Evolutionary conservation across 1,140 invertebrate species (phyloP).

Genomic region (Ephestia elutella): DNA sequence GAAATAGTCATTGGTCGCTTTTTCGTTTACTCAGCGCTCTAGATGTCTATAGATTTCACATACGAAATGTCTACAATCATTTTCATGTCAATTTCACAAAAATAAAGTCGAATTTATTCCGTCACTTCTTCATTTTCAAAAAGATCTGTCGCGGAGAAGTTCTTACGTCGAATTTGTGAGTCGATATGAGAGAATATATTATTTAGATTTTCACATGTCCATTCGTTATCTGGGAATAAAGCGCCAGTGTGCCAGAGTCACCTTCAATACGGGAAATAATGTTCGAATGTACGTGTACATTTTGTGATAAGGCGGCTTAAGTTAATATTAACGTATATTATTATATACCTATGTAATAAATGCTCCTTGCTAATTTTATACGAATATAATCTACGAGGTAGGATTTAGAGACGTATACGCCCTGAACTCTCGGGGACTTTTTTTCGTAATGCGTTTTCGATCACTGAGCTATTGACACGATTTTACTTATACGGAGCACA

Average conservation of each 20-base stretch:
- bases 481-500: neutral
- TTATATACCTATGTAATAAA: conserved; percentile 44
- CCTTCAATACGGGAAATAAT: neutral
- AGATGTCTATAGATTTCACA: neutral
- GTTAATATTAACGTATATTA: neutral
- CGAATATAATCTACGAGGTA: conserved; percentile 63
- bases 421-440: too few species aligned
- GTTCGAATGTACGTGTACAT: neutral
- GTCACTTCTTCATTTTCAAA: too few species aligned
- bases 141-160: too few species aligned
- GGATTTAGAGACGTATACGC: conserved; percentile 31
- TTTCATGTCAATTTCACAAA: neutral
- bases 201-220: too few species aligned
- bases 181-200: too few species aligned
- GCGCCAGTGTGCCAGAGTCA: too few species aligned
- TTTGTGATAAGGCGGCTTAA: neutral
- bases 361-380: conserved; percentile 51
- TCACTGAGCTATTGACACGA: neutral
- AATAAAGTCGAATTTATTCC: neutral
- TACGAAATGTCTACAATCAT: too few species aligned
- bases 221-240: too few species aligned
- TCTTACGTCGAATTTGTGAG: too few species aligned
- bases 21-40: too few species aligned
- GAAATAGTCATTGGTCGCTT: too few species aligned
- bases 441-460: neutral